Base-by-base conservation (phyloP, 2,888 invertebrate genomes). In the Pteria penguin region DNA sequence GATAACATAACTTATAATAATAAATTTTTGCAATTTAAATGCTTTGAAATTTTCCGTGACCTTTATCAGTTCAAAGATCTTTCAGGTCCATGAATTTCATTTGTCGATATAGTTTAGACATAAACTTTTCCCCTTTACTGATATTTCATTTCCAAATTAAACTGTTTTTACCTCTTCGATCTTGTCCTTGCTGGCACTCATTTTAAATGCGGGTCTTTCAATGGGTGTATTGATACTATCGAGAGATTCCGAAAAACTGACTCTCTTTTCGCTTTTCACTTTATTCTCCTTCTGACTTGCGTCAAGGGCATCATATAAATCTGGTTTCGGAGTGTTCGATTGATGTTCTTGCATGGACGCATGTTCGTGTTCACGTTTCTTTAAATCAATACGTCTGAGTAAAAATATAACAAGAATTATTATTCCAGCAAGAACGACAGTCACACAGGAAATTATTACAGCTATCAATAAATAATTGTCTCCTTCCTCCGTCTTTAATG, bases 381-480 rank as follows among this genome's bases (percentile, higher is more conserved):
- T 73, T 24, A 61, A 76, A 60, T 85, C 83, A 32, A 76, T 81
- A 61, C 77, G 68, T 52, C 76, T 75, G n/a, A 84, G 79, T 1
- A 84, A 66, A 58, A 80, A 83, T 31, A 84, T 84, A 0, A 81
- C 63, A 2, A 78, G 63, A 8, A 85, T 84, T 8, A 85, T 82
- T 5, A 76, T 75, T 5, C 84, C 80, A 8, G 85, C 83, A 2
- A 84, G 70, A 5, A 85, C 80, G 3, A 85, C 76, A 1, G 85
- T 85, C 1, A 85, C 80, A 73, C 83, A 82, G 0, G 84, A 77
- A 29, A 85, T 84, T 0, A 83, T 60, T 52, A 84, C 78, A 11
- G 82, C 84, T 11, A 85, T 84, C 22, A 85, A 57, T 31, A 84
- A 72, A 68, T 85, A 83, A 70, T 83, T 80, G 18, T 79, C 72